A percentile compares a stretch with the other conserved stretches of the same genome.
These are phyloP conservation scores for Hiodon alosoides DNA, from an alignment of 2,113 vertebrate genomes.

Conservation along the genomic window DNA sequence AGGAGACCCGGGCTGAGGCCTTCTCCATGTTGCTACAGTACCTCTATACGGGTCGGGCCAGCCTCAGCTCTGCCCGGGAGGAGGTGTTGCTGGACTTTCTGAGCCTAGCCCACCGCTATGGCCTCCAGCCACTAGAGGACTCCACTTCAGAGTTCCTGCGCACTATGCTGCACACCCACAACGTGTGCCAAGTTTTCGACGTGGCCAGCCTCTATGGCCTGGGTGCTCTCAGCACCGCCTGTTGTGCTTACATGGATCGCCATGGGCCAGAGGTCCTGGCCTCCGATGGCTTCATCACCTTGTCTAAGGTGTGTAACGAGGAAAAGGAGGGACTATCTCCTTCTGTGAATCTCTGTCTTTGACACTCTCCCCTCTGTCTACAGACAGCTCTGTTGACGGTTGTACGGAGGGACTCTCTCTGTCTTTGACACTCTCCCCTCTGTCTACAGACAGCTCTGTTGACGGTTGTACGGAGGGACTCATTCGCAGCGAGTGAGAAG, in stretches of 20 bases:
- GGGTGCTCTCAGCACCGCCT: constrained; percentile 78
- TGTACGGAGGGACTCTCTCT: constrained; percentile 75
- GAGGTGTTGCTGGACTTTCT: constrained; percentile 93
- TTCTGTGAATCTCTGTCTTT: background rate
- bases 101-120: constrained; percentile 91
- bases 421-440: constrained; percentile 15
- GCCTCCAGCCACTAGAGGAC: constrained; percentile 90
- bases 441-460: constrained; percentile 76
- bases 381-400: constrained; percentile 84
- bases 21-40: constrained; percentile 94
- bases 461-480: constrained; percentile 83
- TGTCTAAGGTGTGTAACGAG: constrained; percentile 77
- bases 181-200: constrained; percentile 94
- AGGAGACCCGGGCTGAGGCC: constrained; percentile 89
- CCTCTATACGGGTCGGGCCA: constrained; percentile 92
- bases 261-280: constrained; percentile 86
- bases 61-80: constrained; percentile 84
- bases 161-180: constrained; percentile 88
- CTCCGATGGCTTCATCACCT: constrained; percentile 83
- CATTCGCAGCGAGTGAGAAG: constrained; percentile 88
- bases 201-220: constrained; percentile 94
- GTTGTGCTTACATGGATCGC: constrained; percentile 91
- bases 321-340: background rate
- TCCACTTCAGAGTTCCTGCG: constrained; percentile 94
- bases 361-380: constrained; percentile 18